Evolutionary conservation across 2,113 vertebrate genomes (phyloP).

Genomic region (Dasypus novemcinctus): DNA sequence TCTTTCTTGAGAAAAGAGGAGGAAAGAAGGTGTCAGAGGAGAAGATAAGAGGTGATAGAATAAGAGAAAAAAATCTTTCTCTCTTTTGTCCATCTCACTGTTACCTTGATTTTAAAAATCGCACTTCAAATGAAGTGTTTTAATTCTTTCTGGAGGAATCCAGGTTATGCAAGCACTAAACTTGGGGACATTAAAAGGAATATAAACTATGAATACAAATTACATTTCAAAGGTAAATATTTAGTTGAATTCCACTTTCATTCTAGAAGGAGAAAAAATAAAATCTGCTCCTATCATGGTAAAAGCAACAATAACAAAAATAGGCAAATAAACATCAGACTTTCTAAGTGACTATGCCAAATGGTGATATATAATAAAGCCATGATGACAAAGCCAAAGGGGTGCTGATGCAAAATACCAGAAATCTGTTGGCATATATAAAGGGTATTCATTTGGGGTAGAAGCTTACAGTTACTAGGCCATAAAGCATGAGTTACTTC

Average conservation of each 20-base stretch:
- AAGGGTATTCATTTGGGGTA: no score
- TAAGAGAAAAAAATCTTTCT: neutral
- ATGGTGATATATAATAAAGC: neutral
- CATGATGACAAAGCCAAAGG: no score
- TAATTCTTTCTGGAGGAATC: neutral
- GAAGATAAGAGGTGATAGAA: neutral
- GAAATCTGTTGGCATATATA: no score
- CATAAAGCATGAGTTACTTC: no score
- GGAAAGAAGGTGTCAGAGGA: neutral
- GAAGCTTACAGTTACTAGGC: no score
- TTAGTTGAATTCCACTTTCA: neutral
- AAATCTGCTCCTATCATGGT: neutral
- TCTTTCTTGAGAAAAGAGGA: neutral
- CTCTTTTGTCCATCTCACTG: neutral
- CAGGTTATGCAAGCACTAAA: neutral
- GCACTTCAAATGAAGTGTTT: neutral
- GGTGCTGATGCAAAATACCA: no score
- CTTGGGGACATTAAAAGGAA: neutral
- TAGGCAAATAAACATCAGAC: neutral
- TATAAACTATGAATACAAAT: neutral
- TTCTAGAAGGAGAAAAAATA: neutral
- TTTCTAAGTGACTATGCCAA: neutral
- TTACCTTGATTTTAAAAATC: neutral
- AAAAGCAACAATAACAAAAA: neutral
- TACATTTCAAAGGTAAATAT: neutral